Evolutionary conservation across 1,140 invertebrate genomes (phyloP), one percentile per base, ranked within the genome.

Genomic region (Vanessa tameamea): DNA sequence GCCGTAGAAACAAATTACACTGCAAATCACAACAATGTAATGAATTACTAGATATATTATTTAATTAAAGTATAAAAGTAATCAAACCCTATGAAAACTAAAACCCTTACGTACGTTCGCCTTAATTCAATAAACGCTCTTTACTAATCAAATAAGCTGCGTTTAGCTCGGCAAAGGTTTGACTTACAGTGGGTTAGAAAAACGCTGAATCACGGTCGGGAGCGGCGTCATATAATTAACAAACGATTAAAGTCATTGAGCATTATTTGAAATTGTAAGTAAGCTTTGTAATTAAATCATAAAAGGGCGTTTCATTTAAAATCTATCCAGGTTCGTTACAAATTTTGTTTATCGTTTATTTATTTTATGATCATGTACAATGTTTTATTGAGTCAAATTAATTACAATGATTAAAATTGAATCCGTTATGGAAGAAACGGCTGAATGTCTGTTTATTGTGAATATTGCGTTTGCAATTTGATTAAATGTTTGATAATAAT

Each of bases 81-180:
- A 80, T 86, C 83, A 86, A 88, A 82, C 83, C 84, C 76, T 82
- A 85, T 83, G 80, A 82, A 79, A 80, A 86, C 78, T 82, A 81
- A 88, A 86, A 85, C 85, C 85, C 78, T 73, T 57, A 57, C 53
- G 70, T 86, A 77, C 84, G 79, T 87, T 83, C 75, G 86, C 88
- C 84, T 92, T 91, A 92, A 92, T 92, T 90, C 89, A 90, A 92
- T 92, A 85, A 91, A 81, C 80, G 79, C 79, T 77, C 73, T 83
- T 84, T 80, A 80, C 84, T 92, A 92, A 92, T 92, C 90, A 82
- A 91, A 92, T 92, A 90, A 92, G 87, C 88, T 87, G 82, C 73
- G 83, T 85, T 88, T 85, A 87, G 86, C 85, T 86, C 76, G 73
- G 79, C 80, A 83, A 87, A 87, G 82, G 81, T 77, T 50, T 53